These are phyloP conservation scores for Tamias sibiricus DNA, from an alignment of 2,113 vertebrate species.

Conservation along the genomic window DNA sequence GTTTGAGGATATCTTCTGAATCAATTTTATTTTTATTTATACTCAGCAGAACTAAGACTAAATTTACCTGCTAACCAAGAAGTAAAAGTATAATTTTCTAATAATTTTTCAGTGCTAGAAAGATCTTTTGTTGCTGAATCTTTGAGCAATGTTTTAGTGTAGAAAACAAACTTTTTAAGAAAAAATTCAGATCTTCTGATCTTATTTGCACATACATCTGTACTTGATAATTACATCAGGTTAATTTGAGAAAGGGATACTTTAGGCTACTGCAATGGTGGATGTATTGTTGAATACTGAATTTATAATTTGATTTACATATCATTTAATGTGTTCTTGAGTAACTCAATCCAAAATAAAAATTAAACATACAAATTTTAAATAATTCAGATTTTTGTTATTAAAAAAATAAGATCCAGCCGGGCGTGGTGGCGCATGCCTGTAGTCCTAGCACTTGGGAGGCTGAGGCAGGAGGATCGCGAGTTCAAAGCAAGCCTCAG, in stretches of 20 bases:
- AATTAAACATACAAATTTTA: not conserved
- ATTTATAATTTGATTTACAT: constrained; percentile 71
- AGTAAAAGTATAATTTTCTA: constrained; percentile 26
- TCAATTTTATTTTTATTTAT: not conserved
- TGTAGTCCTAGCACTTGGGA: too few relatives aligned
- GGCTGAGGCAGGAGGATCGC: too few relatives aligned
- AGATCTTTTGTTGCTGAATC: not conserved
- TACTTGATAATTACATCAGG: constrained; percentile 65
- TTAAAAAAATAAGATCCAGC: too few relatives aligned
- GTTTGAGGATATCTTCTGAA: not conserved
- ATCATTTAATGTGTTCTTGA: constrained; percentile 2
- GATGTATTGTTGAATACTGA: constrained; percentile 60
- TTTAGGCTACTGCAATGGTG: not conserved
- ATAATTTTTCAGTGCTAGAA: constrained; percentile 62
- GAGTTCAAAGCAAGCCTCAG: too few relatives aligned
- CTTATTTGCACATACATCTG: constrained; percentile 70
- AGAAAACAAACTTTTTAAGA: constrained; percentile 41
- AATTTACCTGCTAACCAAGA: not conserved
- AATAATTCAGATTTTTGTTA: constrained; percentile 51
- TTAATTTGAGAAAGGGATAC: constrained; percentile 4
- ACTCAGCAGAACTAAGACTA: not conserved
- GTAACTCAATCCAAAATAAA: constrained; percentile 57
- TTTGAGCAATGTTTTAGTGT: constrained; percentile 51
- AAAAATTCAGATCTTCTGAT: constrained; percentile 48
- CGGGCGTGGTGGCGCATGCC: too few relatives aligned